Evolutionary conservation across 2,113 vertebrate species (phyloP), one percentile per base, ranked within the genome.

Genomic region (Pimephales promelas): DNA sequence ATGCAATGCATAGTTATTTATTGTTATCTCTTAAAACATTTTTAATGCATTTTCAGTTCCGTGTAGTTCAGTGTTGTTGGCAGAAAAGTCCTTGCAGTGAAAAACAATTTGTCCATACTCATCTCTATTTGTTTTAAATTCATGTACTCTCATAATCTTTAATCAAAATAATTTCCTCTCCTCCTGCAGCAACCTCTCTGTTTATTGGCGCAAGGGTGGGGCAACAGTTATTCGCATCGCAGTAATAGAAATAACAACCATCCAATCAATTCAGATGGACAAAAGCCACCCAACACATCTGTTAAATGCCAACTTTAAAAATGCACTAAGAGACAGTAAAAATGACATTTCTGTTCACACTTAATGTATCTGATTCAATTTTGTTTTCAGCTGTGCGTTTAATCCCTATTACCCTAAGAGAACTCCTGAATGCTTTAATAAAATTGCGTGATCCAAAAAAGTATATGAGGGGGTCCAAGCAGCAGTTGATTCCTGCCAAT

Each of bases 401-500:
- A 52, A 61, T 0, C 14, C 26, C 74, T 24, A n/a, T 14, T 26
- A 36, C 47, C 81, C 10, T 86, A 8, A 92, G 64, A 10, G 90
- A 90, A 13, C 20, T 81, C 18, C 47, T 78, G 54, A 91, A 83
- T 1, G 62, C 86, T 57, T 16, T 86, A 11, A 75, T 89, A 57
- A 92, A 90, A 52, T 66, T 89, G 1, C 34, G 85, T 0, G 84
- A 91, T 31, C 88, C 90, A 61, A 88, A 92, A 45, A 83, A 90
- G 40, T 89, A 88, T 3, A 90, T 26, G 4, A 91, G 83, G 0
- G 90, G 91, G 11, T 89, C 90, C 54, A 92, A 86, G 34, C 92
- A 94, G 72, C 87, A 88, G 81, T 93, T 93, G 13, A 88, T 62
- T 31, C 87, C 89, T 26, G 86, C 70, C 13, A 92, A 47, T 71